Conservation (phyloP, 2,113 vertebrate genomes). For the Fukomys damarensis region DNA sequence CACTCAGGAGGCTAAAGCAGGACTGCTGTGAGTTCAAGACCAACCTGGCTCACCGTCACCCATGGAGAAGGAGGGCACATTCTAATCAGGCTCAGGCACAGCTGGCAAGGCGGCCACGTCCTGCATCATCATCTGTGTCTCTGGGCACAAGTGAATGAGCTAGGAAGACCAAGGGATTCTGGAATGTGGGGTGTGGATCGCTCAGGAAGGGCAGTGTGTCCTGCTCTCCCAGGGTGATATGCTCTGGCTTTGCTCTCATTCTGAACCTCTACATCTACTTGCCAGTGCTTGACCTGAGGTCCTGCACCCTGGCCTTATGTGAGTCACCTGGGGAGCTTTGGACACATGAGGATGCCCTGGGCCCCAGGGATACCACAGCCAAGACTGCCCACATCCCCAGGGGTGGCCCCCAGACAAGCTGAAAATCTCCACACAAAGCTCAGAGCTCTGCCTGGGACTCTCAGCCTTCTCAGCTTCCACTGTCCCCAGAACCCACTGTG, state of each 20-base stretch:
- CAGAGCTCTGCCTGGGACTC: background rate
- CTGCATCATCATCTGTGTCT: background rate
- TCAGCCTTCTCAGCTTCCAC: background rate
- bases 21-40: background rate
- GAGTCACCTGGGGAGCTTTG: background rate
- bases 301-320: background rate
- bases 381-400: background rate
- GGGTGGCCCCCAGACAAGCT: background rate
- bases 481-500: background rate
- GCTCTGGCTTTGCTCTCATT: background rate
- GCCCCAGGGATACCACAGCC: background rate
- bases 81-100: background rate
- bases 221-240: background rate
- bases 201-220: background rate
- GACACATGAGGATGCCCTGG: background rate
- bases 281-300: too few species aligned
- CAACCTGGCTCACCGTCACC: background rate
- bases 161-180: background rate
- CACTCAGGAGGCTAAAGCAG: background rate
- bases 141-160: background rate
- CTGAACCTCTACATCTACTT: background rate
- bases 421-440: background rate
- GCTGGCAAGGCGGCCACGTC: background rate
- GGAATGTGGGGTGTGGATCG: background rate
- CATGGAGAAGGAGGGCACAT: background rate